A percentile compares a stretch with the other conserved stretches of the same genome.
Conservation (phyloP, 2,888 invertebrate species). For the Melieria omissa region DNA sequence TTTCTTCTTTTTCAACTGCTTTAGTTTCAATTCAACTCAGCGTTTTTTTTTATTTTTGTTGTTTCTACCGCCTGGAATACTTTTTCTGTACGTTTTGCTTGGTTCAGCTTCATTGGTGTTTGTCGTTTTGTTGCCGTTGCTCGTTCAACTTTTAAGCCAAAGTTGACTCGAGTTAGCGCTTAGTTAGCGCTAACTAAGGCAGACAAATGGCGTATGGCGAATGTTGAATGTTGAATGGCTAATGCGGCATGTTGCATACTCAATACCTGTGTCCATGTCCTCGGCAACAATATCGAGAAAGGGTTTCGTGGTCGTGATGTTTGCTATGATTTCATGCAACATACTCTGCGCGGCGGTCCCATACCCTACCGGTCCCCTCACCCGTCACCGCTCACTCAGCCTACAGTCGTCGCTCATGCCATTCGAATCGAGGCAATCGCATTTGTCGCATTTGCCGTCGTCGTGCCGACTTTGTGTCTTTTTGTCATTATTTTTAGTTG, state of each 20-base stretch:
- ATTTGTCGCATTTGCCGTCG: neutral
- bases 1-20: conserved; percentile 28
- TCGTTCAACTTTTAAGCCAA: neutral
- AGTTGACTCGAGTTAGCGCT: no score
- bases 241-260: no score
- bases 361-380: conserved; percentile 5
- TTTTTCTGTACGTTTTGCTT: neutral
- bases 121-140: neutral
- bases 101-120: conserved; percentile 28
- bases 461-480: neutral
- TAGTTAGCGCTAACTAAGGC: neutral
- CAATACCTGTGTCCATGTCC: neutral
- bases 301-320: conserved; percentile 32
- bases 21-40: conserved; percentile 20
- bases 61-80: neutral
- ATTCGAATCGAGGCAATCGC: neutral
- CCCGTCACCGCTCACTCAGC: neutral
- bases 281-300: conserved; percentile 10
- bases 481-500: no score
- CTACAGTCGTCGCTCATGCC: neutral
- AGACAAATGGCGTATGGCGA: neutral
- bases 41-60: conserved; percentile 21
- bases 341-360: conserved; percentile 27
- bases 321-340: conserved; percentile 8
- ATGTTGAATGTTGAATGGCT: no score